Evolutionary conservation across 2,797 vertebrate species (phyloP), one percentile per base, ranked within the genome.

Genomic region (Chaetophractus vellerosus): DNA sequence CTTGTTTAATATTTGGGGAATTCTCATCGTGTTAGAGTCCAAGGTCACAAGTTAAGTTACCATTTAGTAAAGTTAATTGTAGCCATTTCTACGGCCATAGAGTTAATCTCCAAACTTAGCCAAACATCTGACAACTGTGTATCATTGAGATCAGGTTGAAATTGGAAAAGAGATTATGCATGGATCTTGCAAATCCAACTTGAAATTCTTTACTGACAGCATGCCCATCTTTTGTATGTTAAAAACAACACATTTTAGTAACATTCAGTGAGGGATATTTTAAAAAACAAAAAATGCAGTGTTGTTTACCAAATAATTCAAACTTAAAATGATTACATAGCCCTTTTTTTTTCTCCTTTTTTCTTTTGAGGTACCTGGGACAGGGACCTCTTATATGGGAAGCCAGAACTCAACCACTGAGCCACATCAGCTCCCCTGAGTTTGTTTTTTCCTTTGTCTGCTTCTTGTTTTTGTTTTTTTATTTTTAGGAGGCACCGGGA

Each of bases 1-100:
- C 80, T 94, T 91, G n/a, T 57, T 95, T 87, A 92, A 61, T 61
- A 31, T 61, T 78, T 90, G 36, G 69, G 64, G 45, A 84, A 83
- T 93, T 80, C 36, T 83, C 31, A 11, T 14, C 12, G 19, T 78
- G 36, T 81, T 74, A 79, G 57, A 90, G 14, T 82, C 48, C 88
- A 94, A 45, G 45, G 82, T 86, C 85, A 76, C 64, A 84, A 45
- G 57, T 86, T 71, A 91, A 74, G 18, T 87, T 90, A 75, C 59
- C 14, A 2, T 89, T 24, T 71, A 64, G 36, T 21, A 41, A 74
- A 85, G 18, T 88, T 95, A 83, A 79, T 90, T 28, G 79, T 90
- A 79, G 50, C 93, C 69, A 78, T 90, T 95, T 86, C 59, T 33
- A 57, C 82, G 26, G 19, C 45, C 38, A 11, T 23, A 74, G 55